phyloP scores from a whole-genome alignment of 2,888 invertebrate genomes.

The Pseudoips prasinana region DNA sequence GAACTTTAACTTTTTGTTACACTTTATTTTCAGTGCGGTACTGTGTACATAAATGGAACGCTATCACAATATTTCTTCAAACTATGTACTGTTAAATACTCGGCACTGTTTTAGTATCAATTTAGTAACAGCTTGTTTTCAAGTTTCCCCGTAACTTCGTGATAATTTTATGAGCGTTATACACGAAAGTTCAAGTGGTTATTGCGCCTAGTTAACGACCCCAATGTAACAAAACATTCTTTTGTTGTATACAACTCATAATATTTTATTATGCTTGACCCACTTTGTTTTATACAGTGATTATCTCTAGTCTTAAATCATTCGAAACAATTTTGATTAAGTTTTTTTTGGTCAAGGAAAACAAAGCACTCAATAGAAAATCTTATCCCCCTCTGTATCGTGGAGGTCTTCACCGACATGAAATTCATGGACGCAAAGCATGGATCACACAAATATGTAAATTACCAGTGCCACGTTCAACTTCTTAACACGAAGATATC shows the following conservation, averaged over 20 bases:
- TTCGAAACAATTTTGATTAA: constrained; percentile 13
- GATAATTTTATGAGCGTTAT: constrained; percentile 71
- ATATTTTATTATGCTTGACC: constrained; percentile 43
- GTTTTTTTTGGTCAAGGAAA: too few relatives aligned
- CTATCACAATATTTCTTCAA: constrained; percentile 10
- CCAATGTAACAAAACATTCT: constrained; percentile 35
- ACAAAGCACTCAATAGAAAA: too few relatives aligned
- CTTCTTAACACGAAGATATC: too few relatives aligned
- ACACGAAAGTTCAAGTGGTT: constrained; percentile 66
- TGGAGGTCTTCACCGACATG: too few relatives aligned
- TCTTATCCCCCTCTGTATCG: too few relatives aligned
- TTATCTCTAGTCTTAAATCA: constrained; percentile 35
- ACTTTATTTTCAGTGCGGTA: not conserved
- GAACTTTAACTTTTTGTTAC: not conserved
- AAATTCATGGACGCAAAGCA: too few relatives aligned
- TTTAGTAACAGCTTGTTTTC: constrained; percentile 67
- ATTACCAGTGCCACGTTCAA: too few relatives aligned
- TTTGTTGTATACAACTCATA: constrained; percentile 30
- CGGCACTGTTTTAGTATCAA: constrained; percentile 51
- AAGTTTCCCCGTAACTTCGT: constrained; percentile 60
- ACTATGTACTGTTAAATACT: constrained; percentile 28
- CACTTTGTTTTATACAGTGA: constrained; percentile 38
- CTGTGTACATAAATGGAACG: constrained; percentile 6
- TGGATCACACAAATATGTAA: too few relatives aligned
- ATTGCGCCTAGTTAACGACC: constrained; percentile 40